Conservation (phyloP, 2,113 vertebrate species). For the Numida meleagris region DNA sequence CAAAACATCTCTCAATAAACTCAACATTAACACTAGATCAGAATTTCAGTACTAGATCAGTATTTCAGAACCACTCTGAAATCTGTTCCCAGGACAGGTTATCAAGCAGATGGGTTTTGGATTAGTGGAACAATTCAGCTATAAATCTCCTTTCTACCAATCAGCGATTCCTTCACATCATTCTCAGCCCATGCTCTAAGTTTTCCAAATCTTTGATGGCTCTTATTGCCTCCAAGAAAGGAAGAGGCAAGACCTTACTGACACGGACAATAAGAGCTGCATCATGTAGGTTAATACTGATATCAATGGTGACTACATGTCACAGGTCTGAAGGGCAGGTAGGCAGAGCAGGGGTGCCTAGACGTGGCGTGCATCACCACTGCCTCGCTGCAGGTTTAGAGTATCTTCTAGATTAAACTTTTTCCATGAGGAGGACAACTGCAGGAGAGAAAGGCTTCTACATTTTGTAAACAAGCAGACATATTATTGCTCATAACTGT, state of each 20-base stretch:
- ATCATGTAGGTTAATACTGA: not conserved
- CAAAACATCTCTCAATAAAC: not conserved
- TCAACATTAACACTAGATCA: not conserved
- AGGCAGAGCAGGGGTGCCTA: not conserved
- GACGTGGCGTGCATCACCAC: accelerated
- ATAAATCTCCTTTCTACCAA: not conserved
- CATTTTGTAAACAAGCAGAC: not conserved
- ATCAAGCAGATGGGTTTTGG: not conserved
- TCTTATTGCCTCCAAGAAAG: not conserved
- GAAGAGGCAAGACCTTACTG: not conserved
- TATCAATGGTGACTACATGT: accelerated
- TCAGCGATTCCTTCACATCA: not conserved
- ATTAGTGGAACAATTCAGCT: not conserved
- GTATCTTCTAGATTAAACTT: not conserved
- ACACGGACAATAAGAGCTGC: not conserved
- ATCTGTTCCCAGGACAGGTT: not conserved
- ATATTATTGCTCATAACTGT: not conserved
- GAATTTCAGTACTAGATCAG: slow-evolving; percentile 11
- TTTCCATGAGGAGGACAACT: not conserved
- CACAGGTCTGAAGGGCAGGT: not conserved
- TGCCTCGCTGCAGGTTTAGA: not conserved
- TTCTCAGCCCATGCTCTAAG: not conserved
- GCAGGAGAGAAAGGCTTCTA: not conserved
- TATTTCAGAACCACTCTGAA: slow-evolving; percentile 53
- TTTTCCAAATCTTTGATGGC: not conserved